These are phyloP conservation scores for Callimorpha dominula DNA, from an alignment of 2,888 invertebrate species.

Conservation along the genomic window DNA sequence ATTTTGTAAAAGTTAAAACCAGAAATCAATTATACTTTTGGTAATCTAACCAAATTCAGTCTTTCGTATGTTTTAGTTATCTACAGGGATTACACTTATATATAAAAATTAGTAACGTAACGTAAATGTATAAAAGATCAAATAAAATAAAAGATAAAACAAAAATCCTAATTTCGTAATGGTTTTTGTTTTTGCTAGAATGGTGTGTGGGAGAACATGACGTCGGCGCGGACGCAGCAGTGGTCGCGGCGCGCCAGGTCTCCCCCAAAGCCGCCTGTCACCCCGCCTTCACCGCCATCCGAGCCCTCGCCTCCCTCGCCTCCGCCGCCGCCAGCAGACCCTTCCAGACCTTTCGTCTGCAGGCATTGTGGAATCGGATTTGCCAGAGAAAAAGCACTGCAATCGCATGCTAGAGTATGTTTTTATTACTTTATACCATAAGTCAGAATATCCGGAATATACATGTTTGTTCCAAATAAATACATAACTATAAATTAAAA, in stretches of 20 bases:
- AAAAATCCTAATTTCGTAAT: too few relatives aligned
- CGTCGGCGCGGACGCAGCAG: conserved; percentile 84
- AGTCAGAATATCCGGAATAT: not conserved
- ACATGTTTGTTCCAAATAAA: too few relatives aligned
- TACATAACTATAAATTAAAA: too few relatives aligned
- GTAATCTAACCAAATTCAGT: too few relatives aligned
- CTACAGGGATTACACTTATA: too few relatives aligned
- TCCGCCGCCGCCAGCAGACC: conserved; percentile 84
- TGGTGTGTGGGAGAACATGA: conserved; percentile 82
- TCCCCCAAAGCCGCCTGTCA: conserved; percentile 64
- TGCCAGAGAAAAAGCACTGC: conserved; percentile 93
- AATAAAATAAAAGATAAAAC: too few relatives aligned
- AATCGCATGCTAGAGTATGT: conserved; percentile 90
- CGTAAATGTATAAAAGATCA: too few relatives aligned
- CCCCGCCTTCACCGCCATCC: conserved; percentile 61
- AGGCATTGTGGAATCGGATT: conserved; percentile 89
- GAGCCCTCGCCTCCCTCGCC: conserved; percentile 57
- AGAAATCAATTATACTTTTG: too few relatives aligned
- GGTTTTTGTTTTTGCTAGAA: conserved; percentile 54
- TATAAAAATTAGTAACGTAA: too few relatives aligned
- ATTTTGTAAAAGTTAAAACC: too few relatives aligned
- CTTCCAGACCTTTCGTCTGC: conserved; percentile 93
- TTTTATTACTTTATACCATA: not conserved
- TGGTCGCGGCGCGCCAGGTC: conserved; percentile 74
- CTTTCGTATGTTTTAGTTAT: too few relatives aligned